These are phyloP conservation scores for Epinephelus fuscoguttatus DNA, from an alignment of 2,113 vertebrate genomes.

Conservation along the genomic window DNA sequence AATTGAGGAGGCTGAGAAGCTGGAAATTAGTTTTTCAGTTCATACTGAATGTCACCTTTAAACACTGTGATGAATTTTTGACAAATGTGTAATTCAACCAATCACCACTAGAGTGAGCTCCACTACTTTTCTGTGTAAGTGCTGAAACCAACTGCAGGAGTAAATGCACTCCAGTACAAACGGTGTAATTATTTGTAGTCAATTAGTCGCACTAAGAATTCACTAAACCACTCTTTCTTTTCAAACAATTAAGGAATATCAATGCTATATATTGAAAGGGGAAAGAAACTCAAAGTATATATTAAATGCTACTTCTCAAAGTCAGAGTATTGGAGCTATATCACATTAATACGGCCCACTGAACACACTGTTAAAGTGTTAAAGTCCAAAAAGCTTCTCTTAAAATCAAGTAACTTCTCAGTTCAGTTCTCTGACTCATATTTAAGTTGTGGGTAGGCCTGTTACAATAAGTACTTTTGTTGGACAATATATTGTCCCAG, in stretches of 20 bases:
- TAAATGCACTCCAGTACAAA: background rate
- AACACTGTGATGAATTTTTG: background rate
- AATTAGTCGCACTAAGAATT: background rate
- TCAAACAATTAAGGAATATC: background rate
- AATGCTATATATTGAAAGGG: background rate
- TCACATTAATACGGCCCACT: background rate
- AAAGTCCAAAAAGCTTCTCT: background rate
- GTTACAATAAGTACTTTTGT: too few species aligned
- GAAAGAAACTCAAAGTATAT: background rate
- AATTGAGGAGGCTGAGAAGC: background rate
- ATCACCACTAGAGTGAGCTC: slow-evolving; percentile 37
- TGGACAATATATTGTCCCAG: too few species aligned
- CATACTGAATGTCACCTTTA: background rate
- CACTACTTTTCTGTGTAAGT: background rate
- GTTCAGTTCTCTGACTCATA: too few species aligned
- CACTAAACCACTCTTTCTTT: background rate
- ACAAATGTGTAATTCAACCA: background rate
- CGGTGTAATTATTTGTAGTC: background rate
- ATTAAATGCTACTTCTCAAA: background rate
- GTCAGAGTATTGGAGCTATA: background rate
- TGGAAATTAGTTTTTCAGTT: background rate
- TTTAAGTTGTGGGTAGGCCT: too few species aligned
- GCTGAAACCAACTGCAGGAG: background rate
- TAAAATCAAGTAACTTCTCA: too few species aligned
- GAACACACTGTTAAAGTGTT: background rate